These are phyloP conservation scores for Okamejei kenojei DNA, from an alignment of 2,797 vertebrate species.

Conservation along the genomic window DNA sequence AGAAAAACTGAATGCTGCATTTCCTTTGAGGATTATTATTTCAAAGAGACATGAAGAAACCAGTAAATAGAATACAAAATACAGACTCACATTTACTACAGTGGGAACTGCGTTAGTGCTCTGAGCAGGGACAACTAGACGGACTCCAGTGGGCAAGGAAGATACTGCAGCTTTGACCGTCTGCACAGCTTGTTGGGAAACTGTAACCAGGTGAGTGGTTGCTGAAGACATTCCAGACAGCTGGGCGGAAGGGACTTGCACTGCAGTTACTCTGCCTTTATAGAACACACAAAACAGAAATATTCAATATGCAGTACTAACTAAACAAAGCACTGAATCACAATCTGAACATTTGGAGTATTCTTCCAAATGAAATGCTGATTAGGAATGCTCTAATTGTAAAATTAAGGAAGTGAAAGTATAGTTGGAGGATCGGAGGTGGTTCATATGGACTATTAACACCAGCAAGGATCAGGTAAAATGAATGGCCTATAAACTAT, in stretches of 20 bases:
- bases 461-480: too few species aligned
- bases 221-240: constrained; percentile 1
- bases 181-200: constrained; percentile 34
- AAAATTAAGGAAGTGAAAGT: not conserved
- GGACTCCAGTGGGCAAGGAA: constrained; percentile 33
- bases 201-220: constrained; percentile 30
- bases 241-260: constrained; percentile 28
- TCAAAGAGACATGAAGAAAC: not conserved
- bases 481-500: too few species aligned
- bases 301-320: not conserved
- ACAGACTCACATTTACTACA: constrained; percentile 29
- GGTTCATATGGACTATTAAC: too few species aligned
- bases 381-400: not conserved
- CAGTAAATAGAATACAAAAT: not conserved
- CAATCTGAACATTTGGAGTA: not conserved
- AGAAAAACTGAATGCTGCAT: not conserved
- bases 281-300: not conserved
- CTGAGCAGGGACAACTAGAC: constrained; percentile 30
- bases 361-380: not conserved
- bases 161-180: constrained; percentile 37
- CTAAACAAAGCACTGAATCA: not conserved
- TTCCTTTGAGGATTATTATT: not conserved
- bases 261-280: not conserved
- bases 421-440: too few species aligned
- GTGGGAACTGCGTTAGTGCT: constrained; percentile 19